Percentiles rank a stretch among this genome's conserved stretches.
phyloP scores from a whole-genome alignment of 2,113 vertebrate species.

The Dipodomys merriami region DNA sequence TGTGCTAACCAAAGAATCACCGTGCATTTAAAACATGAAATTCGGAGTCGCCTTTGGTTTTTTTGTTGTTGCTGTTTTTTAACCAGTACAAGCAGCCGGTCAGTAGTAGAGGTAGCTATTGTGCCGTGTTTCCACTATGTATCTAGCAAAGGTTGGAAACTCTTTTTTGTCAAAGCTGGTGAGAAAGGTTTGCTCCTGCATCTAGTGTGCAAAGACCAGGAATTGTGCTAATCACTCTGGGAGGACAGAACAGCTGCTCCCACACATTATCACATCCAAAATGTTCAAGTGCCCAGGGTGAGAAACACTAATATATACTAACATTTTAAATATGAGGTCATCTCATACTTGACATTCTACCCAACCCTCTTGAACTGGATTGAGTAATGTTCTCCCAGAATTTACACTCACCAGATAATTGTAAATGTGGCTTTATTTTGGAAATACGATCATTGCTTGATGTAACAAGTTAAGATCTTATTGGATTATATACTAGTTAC shows the following conservation, averaged over 20 bases:
- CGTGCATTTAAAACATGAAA: background rate
- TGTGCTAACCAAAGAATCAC: background rate
- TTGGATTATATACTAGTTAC: background rate
- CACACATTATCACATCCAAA: background rate
- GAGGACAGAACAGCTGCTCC: background rate
- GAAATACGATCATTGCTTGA: constrained; percentile 30
- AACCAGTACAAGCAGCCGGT: background rate
- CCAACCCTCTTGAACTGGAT: background rate
- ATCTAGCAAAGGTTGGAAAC: background rate
- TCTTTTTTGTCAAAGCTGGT: background rate
- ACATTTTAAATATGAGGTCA: background rate
- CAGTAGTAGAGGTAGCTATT: background rate
- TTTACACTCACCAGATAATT: background rate
- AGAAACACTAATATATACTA: background rate
- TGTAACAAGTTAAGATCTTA: background rate
- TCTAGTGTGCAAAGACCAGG: background rate
- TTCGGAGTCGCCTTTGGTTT: background rate
- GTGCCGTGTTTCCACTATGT: background rate
- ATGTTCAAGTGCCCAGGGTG: background rate
- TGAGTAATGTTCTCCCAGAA: constrained; percentile 5
- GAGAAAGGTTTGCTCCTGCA: too few species aligned
- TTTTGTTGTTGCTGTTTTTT: background rate
- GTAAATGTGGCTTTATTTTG: background rate
- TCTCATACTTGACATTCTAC: background rate
- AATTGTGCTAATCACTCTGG: background rate